Percentiles rank a stretch among this genome's conserved stretches.
Conservation (phyloP, 2,888 invertebrate species). For the Aspidiotus destructor region DNA sequence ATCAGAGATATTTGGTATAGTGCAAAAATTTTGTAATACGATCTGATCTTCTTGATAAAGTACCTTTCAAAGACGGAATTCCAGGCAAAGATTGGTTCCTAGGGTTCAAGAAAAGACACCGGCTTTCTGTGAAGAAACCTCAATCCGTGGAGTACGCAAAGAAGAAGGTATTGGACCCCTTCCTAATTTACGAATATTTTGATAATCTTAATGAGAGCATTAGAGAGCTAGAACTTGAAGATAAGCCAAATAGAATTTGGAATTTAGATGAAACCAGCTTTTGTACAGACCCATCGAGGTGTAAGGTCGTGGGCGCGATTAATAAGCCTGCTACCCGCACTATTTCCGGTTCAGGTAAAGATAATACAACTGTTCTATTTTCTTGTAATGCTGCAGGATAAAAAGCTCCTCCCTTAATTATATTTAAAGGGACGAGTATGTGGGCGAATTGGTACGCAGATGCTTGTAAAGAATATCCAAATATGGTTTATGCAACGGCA, state of each 20-base stretch:
- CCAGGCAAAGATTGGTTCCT: slow-evolving; percentile 6
- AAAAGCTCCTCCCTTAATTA: slow-evolving; percentile 40
- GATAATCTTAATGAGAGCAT: slow-evolving; percentile 14
- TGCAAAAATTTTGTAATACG: too few relatives aligned
- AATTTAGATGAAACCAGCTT: slow-evolving; percentile 29
- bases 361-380: slow-evolving; percentile 39
- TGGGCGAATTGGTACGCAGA: slow-evolving; percentile 41
- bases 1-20: too few relatives aligned
- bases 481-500: slow-evolving; percentile 38
- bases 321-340: slow-evolving; percentile 19
- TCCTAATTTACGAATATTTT: slow-evolving; percentile 27
- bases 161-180: slow-evolving; percentile 21
- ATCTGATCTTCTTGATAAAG: too few relatives aligned
- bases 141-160: slow-evolving; percentile 22
- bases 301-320: slow-evolving; percentile 35
- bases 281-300: slow-evolving; percentile 35
- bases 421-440: slow-evolving; percentile 40
- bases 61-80: slow-evolving; percentile 4
- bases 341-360: slow-evolving; percentile 1
- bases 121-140: slow-evolving; percentile 25
- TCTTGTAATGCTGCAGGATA: slow-evolving; percentile 36
- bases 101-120: background rate
- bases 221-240: slow-evolving; percentile 9
- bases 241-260: slow-evolving; percentile 23
- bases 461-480: slow-evolving; percentile 37